Conservation (phyloP, 2,888 invertebrate species). For the Tanaodytes sp. region DNA sequence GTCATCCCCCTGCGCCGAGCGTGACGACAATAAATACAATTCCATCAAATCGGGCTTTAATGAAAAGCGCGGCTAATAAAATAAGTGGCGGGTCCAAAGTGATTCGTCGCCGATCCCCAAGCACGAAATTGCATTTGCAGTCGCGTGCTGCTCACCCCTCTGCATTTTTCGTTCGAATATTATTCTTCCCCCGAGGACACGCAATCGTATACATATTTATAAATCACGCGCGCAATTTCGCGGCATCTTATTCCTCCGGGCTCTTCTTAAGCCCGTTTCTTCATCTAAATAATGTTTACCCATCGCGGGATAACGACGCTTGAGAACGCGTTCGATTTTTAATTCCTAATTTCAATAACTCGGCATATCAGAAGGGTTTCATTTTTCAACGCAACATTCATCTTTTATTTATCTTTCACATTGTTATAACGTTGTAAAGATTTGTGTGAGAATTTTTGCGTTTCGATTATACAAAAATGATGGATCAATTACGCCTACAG, state of each 20-base stretch:
- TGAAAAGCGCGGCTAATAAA: conserved; percentile 68
- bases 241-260: conserved; percentile 59
- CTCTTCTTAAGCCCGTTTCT: conserved; percentile 68
- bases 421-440: no score
- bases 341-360: no score
- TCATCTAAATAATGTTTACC: conserved; percentile 71
- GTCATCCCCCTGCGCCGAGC: conserved; percentile 32
- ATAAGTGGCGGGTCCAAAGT: conserved; percentile 63
- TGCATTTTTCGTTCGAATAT: conserved; percentile 38
- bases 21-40: conserved; percentile 64
- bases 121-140: conserved; percentile 61
- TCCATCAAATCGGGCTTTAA: conserved; percentile 66
- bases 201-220: conserved; percentile 59
- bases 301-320: conserved; percentile 4
- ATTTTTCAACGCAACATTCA: no score
- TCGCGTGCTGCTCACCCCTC: conserved; percentile 43
- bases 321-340: no score
- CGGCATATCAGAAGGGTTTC: no score
- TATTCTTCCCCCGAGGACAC: conserved; percentile 30
- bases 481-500: conserved; percentile 30
- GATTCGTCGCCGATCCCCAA: conserved; percentile 59
- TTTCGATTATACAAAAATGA: no score
- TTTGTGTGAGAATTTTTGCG: no score
- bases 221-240: conserved; percentile 43
- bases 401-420: no score